Evolutionary conservation across 2,888 invertebrate genomes (phyloP), one percentile per base, ranked within the genome.

Genomic region (Brassicogethes aeneus): DNA sequence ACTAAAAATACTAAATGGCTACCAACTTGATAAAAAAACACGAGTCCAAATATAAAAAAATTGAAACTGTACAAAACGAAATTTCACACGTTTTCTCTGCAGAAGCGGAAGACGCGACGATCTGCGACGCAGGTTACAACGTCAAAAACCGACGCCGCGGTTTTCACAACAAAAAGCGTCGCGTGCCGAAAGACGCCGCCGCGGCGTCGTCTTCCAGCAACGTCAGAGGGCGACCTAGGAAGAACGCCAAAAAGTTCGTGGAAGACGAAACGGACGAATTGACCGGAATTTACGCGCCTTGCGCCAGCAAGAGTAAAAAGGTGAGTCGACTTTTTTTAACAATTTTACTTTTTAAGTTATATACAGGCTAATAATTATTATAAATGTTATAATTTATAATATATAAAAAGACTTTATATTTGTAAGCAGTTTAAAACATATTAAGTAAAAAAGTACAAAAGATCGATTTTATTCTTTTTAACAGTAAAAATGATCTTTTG

Each of bases 41-140:
- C n/a, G n/a, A n/a, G n/a, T n/a, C n/a, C n/a, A n/a, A n/a, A n/a
- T n/a, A n/a, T n/a, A 23, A 23, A 23, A 23, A 7, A 23, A 23
- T 23, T 23, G 23, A 12, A 38, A 23, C 30, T 15, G 8, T 39
- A 16, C 12, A 10, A 33, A 15, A 23, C 23, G 7, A 7, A 23
- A 23, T 23, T 10, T 23, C 10, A 7, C 7, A 10, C 10, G 23
- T 23, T 23, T 23, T 14, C 5, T 36, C 51, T 54, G 12, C 44
- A 74, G 74, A 75, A 50, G 66, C 74, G 0, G 66, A 70, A 30
- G 75, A 76, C 45, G 75, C 73, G 1, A 56, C 66, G 7, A 65
- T 75, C 3, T 71, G 68, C 39, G 75, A 76, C 44, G 74, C 70
- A 31, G 75, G 75, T 3, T 74, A 74, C 50, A 70, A 71, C 48